phyloP scores from a whole-genome alignment of 2,888 invertebrate species.

The Horisme vitalbata region DNA sequence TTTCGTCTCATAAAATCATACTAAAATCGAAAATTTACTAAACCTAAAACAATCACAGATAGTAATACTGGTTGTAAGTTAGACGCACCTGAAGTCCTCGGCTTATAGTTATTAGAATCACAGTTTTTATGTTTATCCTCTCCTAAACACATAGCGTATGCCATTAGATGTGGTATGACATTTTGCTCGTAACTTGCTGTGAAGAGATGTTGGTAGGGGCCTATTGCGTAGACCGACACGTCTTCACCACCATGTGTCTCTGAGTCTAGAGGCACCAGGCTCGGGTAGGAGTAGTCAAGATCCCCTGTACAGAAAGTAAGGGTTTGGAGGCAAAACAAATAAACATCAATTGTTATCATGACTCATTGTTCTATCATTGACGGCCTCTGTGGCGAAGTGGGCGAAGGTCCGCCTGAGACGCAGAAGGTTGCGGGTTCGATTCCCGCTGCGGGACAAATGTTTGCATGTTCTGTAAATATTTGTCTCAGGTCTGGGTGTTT shows the following conservation, averaged over 20 bases:
- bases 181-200: conserved; percentile 90
- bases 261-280: conserved; percentile 82
- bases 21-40: conserved; percentile 13
- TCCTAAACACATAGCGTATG: conserved; percentile 87
- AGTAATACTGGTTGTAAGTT: conserved; percentile 15
- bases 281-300: conserved; percentile 81
- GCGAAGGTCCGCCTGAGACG: too few relatives aligned
- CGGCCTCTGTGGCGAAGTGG: too few relatives aligned
- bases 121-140: conserved; percentile 75
- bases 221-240: conserved; percentile 88
- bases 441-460: too few relatives aligned
- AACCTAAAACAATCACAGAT: conserved; percentile 20
- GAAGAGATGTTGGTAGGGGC: conserved; percentile 91
- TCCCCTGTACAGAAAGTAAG: too few relatives aligned
- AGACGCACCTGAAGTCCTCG: conserved; percentile 14
- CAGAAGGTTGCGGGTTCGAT: too few relatives aligned
- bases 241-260: conserved; percentile 92
- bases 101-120: conserved; percentile 13
- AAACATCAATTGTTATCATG: too few relatives aligned
- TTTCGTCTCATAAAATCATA: background rate
- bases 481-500: too few relatives aligned
- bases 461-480: too few relatives aligned
- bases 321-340: too few relatives aligned
- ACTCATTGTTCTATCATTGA: too few relatives aligned
- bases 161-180: conserved; percentile 89